phyloP scores from a whole-genome alignment of 2,888 invertebrate genomes.

The Agonopterix subpropinquella region DNA sequence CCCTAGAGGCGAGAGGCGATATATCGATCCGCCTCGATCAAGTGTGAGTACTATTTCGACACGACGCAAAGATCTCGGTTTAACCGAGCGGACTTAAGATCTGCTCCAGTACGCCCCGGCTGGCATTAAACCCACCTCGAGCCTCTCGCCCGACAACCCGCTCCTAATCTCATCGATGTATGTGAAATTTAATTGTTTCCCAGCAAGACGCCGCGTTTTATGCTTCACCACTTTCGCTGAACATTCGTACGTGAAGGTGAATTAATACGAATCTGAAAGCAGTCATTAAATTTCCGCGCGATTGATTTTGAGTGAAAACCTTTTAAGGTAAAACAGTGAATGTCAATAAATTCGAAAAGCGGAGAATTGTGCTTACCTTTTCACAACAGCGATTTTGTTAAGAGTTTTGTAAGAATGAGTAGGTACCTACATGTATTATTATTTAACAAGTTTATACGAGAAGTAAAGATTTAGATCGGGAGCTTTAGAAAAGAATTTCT shows the following conservation, averaged over 20 bases:
- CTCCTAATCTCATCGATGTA: slow-evolving; percentile 55
- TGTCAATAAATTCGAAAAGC: slow-evolving; percentile 43
- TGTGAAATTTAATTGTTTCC: slow-evolving; percentile 70
- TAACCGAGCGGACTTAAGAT: slow-evolving; percentile 58
- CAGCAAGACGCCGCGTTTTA: slow-evolving; percentile 54
- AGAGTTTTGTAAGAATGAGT: background rate
- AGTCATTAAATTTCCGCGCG: slow-evolving; percentile 69
- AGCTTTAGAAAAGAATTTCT: background rate
- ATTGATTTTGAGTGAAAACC: slow-evolving; percentile 61
- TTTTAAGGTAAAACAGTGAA: slow-evolving; percentile 59
- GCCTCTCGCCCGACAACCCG: slow-evolving; percentile 37
- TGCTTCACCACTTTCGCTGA: slow-evolving; percentile 44
- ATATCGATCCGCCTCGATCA: slow-evolving; percentile 53
- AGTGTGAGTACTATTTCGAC: slow-evolving; percentile 40
- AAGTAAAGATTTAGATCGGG: background rate
- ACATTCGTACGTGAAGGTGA: slow-evolving; percentile 49
- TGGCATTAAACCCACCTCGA: slow-evolving; percentile 33
- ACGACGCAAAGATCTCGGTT: slow-evolving; percentile 49
- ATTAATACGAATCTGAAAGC: slow-evolving; percentile 65
- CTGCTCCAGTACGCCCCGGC: slow-evolving; percentile 35
- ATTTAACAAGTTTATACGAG: background rate
- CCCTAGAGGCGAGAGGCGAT: slow-evolving; percentile 46
- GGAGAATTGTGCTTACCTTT: slow-evolving; percentile 39
- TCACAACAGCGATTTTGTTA: slow-evolving; percentile 32
- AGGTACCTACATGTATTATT: background rate